Conservation (phyloP, 2,113 vertebrate genomes). For the Hiodon alosoides region DNA sequence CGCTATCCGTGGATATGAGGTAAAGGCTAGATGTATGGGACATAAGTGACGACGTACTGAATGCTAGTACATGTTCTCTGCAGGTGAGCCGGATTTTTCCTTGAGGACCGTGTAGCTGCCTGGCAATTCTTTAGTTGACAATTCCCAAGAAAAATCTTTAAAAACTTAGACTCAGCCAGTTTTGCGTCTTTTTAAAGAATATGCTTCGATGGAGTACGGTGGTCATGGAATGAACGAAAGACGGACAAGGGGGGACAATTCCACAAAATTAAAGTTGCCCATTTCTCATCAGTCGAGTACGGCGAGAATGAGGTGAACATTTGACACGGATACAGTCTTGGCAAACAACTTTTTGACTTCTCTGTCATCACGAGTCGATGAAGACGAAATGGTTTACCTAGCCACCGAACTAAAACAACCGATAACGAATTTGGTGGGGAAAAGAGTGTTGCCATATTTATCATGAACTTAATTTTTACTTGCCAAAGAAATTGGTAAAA, state of each 20-base stretch:
- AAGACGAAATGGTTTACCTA: background rate
- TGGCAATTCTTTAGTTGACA: background rate
- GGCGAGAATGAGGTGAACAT: slow-evolving; percentile 6
- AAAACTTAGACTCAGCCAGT: no score
- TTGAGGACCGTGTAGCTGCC: background rate
- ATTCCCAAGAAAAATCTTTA: no score
- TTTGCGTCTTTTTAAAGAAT: background rate
- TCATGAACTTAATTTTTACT: background rate
- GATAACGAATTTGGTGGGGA: background rate
- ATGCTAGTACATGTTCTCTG: slow-evolving; percentile 6
- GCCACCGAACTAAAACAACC: background rate
- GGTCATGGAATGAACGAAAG: background rate
- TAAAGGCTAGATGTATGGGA: background rate
- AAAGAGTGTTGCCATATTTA: background rate
- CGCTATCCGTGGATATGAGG: background rate
- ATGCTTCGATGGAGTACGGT: background rate
- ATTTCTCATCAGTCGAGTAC: background rate
- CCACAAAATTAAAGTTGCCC: background rate
- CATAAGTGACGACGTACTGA: background rate
- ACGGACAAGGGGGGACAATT: background rate
- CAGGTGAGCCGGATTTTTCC: slow-evolving; percentile 21
- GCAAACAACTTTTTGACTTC: slow-evolving; percentile 23
- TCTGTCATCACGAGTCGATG: background rate
- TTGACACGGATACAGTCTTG: background rate
- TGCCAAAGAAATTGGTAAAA: no score